Conservation (phyloP, 1,140 invertebrate genomes). For the Sarcophaga peregrina region DNA sequence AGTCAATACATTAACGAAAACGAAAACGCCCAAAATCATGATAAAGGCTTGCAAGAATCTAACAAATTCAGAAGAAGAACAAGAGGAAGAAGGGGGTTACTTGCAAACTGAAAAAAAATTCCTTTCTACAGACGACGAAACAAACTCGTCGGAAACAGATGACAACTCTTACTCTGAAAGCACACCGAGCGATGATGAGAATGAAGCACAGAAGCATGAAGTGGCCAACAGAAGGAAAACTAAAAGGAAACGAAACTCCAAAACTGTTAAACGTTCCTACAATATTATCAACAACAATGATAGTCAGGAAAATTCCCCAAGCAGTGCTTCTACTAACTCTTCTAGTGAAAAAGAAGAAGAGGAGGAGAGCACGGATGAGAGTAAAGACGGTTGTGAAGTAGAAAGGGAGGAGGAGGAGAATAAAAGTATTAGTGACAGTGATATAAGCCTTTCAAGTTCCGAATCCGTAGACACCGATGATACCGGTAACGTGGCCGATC, state of each 20-base stretch:
- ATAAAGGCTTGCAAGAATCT: neutral
- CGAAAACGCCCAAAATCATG: conserved; percentile 50
- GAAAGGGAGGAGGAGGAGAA: conserved; percentile 46
- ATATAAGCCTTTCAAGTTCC: conserved; percentile 51
- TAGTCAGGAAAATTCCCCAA: conserved; percentile 61
- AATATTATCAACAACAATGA: conserved; percentile 66
- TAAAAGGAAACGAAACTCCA: conserved; percentile 46
- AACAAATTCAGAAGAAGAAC: conserved; percentile 36
- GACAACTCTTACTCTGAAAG: conserved; percentile 54
- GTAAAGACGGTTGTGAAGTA: neutral
- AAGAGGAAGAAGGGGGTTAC: conserved; percentile 64
- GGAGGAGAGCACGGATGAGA: neutral
- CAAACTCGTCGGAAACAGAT: conserved; percentile 17
- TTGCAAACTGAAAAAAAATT: conserved; percentile 70
- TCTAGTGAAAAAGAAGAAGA: neutral
- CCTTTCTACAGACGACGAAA: conserved; percentile 62
- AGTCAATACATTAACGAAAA: conserved; percentile 6
- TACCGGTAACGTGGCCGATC: conserved; percentile 61
- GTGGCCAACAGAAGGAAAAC: conserved; percentile 48
- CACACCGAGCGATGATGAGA: conserved; percentile 54
- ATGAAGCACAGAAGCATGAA: conserved; percentile 49
- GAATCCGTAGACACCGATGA: conserved; percentile 63
- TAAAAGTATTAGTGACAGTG: conserved; percentile 42
- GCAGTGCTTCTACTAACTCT: neutral
- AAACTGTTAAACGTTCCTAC: conserved; percentile 67